Base-by-base conservation (phyloP, 2,797 vertebrate genomes). In the Microctenopoma steveboyesi region DNA sequence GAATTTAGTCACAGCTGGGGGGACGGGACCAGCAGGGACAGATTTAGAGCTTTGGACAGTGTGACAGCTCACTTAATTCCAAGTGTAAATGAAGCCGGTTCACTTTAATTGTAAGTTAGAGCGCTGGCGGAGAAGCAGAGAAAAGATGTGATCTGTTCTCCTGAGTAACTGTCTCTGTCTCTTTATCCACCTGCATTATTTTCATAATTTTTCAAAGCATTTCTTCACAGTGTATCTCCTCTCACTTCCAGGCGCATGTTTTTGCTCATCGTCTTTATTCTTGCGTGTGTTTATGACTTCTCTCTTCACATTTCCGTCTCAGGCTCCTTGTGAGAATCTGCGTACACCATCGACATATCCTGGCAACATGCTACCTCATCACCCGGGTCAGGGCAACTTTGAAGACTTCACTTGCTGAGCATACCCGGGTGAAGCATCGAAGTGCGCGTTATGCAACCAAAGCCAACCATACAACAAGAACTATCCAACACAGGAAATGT, bases 291-390 rank as follows among this genome's bases (percentile, higher is more conserved):
- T 74, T 64, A 16, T 39, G 43, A 48, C 25, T 69, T 76, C 35
- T 37, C 39, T 60, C 46, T 25, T 65, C 4, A 25, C 18, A 7
- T 79, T 57, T 69, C 54, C 68, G 45, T 85, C 86, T 81, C 90
- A 99, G 98, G 94, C 96, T 71, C 96, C 97, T 22, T 99, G 97
- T 11, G 98, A 99, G 89, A 97, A 95, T 88, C 92, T 98, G 82
- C 96, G 95, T 42, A 95, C 96, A 1, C 96, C 96, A 70, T 95
- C 98, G 80, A 96, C 96, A 2, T 99, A 98, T 64, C 93, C 97
- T 54, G 97, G 95, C 92, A 99, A 98, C 95, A 98, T 99, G 95
- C 96, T 99, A 97, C 98, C 98, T 97, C 98, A 98, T 76, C 98
- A 99, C 93, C 96, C 97, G 0, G 97, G 93, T 85, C 96, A 98